Conservation (phyloP, 2,113 vertebrate genomes). For the Bolborhynchus lineola region DNA sequence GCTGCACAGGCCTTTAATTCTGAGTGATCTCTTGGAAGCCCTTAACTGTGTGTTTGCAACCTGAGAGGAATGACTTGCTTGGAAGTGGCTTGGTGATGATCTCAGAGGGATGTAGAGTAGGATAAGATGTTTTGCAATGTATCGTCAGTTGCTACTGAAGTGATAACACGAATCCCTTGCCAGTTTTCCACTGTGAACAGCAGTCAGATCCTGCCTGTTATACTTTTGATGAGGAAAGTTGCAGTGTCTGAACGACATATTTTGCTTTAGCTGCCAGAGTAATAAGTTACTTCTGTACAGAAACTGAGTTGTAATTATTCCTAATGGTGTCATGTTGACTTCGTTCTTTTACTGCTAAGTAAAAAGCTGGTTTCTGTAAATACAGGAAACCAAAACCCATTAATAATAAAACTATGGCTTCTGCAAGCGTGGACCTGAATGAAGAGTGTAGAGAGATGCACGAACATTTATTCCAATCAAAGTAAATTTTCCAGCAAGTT, state of each 20-base stretch:
- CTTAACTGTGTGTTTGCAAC: not conserved
- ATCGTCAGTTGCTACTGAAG: not conserved
- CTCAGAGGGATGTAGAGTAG: not conserved
- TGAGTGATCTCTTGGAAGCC: not conserved
- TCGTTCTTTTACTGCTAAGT: not conserved
- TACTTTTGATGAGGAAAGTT: not conserved
- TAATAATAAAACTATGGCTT: not conserved
- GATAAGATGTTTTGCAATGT: not conserved
- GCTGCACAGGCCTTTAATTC: not conserved
- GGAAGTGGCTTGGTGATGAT: not conserved
- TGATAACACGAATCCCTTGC: not conserved
- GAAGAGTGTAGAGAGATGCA: not conserved
- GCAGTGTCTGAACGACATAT: not conserved
- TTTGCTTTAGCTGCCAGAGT: constrained; percentile 32
- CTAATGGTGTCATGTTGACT: constrained; percentile 20
- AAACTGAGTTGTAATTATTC: constrained; percentile 32
- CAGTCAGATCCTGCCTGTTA: not conserved
- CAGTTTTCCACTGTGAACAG: not conserved
- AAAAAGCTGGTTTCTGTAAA: constrained; percentile 16
- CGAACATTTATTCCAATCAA: not conserved
- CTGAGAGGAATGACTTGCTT: not conserved
- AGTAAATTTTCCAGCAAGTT: not conserved
- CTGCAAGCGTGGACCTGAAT: not conserved
- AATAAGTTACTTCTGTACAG: not conserved
- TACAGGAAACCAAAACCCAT: not conserved